phyloP scores from a whole-genome alignment of 2,797 vertebrate genomes.

The Spheniscus humboldti region DNA sequence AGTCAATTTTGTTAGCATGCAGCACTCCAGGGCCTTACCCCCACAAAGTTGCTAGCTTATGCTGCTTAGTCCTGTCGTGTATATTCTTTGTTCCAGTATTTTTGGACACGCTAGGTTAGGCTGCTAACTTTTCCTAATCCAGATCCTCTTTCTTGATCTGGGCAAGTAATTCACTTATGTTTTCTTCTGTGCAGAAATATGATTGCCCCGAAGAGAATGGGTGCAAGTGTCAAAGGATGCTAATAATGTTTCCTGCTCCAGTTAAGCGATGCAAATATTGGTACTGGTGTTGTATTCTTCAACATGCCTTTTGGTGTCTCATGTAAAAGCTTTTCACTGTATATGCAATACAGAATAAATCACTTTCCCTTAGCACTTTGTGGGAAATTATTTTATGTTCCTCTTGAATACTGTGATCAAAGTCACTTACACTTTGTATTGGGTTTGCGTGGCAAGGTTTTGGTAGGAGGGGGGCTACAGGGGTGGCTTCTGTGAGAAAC shows the following conservation, averaged over 20 bases:
- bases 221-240: neutral
- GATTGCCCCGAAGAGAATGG: neutral
- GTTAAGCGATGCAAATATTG: neutral
- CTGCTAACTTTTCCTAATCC: neutral
- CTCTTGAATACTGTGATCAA: neutral
- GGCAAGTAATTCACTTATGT: neutral
- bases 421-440: neutral
- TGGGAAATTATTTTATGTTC: neutral
- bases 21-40: neutral
- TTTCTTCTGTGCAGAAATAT: neutral
- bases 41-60: neutral
- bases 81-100: neutral
- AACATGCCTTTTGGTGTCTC: neutral
- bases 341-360: neutral
- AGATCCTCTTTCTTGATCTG: neutral
- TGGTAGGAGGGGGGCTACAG: no score
- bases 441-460: no score
- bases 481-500: no score
- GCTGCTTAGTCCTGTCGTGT: neutral
- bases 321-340: neutral
- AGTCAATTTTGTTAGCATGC: neutral
- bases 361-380: neutral
- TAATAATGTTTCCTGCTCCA: neutral
- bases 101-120: neutral
- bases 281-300: neutral